These are phyloP conservation scores for Drosophila lacteicornis DNA, from an alignment of 1,140 invertebrate genomes.

Conservation along the genomic window DNA sequence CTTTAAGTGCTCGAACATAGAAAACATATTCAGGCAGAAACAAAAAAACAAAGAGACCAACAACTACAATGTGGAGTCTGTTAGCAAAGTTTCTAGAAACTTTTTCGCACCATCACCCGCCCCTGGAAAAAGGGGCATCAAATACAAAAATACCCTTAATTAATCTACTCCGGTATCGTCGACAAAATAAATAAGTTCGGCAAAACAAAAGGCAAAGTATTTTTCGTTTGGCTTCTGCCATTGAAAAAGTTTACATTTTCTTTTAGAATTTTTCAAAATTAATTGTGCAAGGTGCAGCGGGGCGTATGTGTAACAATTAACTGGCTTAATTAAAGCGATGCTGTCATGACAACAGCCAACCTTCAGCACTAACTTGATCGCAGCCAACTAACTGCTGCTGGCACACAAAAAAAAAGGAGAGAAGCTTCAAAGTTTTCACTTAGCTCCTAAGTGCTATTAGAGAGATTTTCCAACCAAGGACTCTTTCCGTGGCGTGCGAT, in stretches of 20 bases:
- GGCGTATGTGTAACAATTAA: slow-evolving; percentile 73
- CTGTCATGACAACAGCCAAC: slow-evolving; percentile 28
- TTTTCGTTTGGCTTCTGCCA: slow-evolving; percentile 21
- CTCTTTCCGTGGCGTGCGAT: slow-evolving; percentile 27
- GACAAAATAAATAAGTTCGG: slow-evolving; percentile 19
- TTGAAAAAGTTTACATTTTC: slow-evolving; percentile 36
- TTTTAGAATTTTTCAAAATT: slow-evolving; percentile 36
- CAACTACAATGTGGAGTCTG: slow-evolving; percentile 29
- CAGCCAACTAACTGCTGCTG: slow-evolving; percentile 10
- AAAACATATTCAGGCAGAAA: slow-evolving; percentile 31
- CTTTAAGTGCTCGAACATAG: slow-evolving; percentile 42
- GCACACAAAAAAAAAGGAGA: background rate
- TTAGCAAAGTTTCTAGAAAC: slow-evolving; percentile 29
- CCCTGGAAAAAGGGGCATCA: slow-evolving; percentile 5
- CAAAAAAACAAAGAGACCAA: background rate
- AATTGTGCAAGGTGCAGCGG: slow-evolving; percentile 63
- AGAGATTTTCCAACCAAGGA: slow-evolving; percentile 44
- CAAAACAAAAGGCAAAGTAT: slow-evolving; percentile 35
- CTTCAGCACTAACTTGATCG: background rate
- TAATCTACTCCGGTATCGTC: slow-evolving; percentile 53
- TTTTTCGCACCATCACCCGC: slow-evolving; percentile 24
- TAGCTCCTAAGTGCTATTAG: slow-evolving; percentile 48
- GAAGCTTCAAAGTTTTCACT: slow-evolving; percentile 28
- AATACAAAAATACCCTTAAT: slow-evolving; percentile 61
- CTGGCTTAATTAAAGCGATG: slow-evolving; percentile 62